These are phyloP conservation scores for Cyphomyrus discorhynchus DNA, from an alignment of 2,113 vertebrate species.

Conservation along the genomic window DNA sequence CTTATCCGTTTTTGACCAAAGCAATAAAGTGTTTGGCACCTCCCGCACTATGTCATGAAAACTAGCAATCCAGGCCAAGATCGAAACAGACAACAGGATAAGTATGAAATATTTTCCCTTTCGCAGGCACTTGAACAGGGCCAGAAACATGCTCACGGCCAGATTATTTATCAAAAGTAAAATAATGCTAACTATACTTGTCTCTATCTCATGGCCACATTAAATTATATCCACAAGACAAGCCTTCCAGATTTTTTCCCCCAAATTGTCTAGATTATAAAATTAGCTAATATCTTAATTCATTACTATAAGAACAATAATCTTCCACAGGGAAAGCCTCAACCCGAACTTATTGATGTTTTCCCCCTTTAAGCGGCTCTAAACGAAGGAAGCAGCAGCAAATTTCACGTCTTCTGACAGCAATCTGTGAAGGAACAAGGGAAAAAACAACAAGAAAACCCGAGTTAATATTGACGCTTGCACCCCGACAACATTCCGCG, in stretches of 20 bases:
- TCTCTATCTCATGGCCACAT: neutral
- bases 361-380: neutral
- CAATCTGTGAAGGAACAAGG: neutral
- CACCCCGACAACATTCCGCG: neutral
- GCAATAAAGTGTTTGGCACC: slow-evolving; percentile 32
- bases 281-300: neutral
- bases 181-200: neutral
- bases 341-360: neutral
- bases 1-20: slow-evolving; percentile 23
- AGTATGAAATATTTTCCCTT: slow-evolving; percentile 67
- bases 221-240: neutral
- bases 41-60: slow-evolving; percentile 48
- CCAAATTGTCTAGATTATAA: neutral
- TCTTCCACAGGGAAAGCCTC: neutral
- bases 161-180: neutral
- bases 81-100: slow-evolving; percentile 55
- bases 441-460: neutral
- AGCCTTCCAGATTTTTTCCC: neutral
- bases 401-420: neutral
- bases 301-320: neutral
- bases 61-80: slow-evolving; percentile 70
- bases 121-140: slow-evolving; percentile 49
- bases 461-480: neutral
- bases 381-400: neutral
- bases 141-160: slow-evolving; percentile 60